Base-by-base conservation (phyloP, 1,140 invertebrate genomes). In the Agrilus planipennis region DNA sequence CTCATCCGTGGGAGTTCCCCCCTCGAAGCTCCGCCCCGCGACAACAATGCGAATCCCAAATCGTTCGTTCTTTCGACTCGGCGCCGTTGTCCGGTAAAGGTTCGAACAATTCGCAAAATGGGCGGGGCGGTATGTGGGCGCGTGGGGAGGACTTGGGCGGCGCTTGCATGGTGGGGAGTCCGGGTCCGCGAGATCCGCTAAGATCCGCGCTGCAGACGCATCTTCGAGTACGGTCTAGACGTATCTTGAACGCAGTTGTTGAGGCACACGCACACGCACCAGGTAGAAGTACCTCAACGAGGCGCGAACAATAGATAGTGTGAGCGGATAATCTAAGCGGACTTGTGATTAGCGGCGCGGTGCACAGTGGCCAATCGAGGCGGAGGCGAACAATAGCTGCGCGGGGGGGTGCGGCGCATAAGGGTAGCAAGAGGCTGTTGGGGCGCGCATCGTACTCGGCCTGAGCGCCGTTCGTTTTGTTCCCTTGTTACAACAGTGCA, bases 21-120 rank as follows among this genome's bases (percentile, higher is more conserved):
- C 30, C n/a, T n/a, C 23, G 38, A 45, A 41, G 45, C 43, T 47
- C 51, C 49, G 52, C 55, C 57, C 49, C 49, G 45, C 40, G 18
- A 49, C 39, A 58, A 58, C 56, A 58, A 57, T 58, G 51, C 56
- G 51, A 51, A 51, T 50, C 48, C 48, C 41, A 39, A 47, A 47
- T 45, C 46, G 42, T 44, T 41, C 39, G 46, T 43, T 34, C n/a
- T n/a, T n/a, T 44, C 44, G 36, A 39, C 32, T 43, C 46, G 38
- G 39, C 38, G 42, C 42, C 42, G 38, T 30, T 23, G 28, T 10
- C 41, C 29, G 39, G 34, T 31, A 41, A 41, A 41, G 39, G 39
- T 32, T 22, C 34, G 36, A 48, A 55, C 50, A 58, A 56, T 57
- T 54, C 45, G 54, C 54, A 47, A 50, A 49, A 45, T 46, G 49